phyloP scores from a whole-genome alignment of 2,113 vertebrate genomes.

The Cynopterus brachyotis region DNA sequence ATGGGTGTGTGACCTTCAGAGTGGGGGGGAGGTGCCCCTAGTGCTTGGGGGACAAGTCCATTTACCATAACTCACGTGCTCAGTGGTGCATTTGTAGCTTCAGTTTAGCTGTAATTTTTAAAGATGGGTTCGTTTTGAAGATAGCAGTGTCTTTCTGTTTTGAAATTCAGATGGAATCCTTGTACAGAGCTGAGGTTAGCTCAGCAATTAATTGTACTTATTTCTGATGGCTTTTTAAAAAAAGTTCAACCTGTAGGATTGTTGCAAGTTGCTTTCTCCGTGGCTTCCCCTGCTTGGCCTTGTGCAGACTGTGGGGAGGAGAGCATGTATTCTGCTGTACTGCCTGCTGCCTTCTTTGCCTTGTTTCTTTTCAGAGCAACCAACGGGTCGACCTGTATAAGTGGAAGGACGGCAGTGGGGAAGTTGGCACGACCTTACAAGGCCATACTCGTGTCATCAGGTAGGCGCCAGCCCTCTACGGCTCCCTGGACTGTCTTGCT shows the following conservation, averaged over 20 bases:
- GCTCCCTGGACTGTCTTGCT: neutral
- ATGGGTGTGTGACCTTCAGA: neutral
- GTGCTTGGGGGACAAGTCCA: neutral
- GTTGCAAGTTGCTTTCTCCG: neutral
- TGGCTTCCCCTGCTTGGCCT: neutral
- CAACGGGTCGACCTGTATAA: conserved; percentile 97
- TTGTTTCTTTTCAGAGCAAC: conserved; percentile 90
- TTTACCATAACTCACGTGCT: neutral
- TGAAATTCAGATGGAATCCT: neutral
- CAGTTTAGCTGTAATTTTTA: neutral
- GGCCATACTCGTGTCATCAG: conserved; percentile 99
- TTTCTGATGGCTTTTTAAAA: neutral
- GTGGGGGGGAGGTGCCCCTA: neutral
- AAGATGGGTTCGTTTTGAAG: neutral
- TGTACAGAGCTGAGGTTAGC: neutral
- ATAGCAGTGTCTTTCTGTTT: neutral
- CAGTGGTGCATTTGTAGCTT: neutral
- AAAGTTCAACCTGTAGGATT: neutral
- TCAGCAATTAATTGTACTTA: neutral
- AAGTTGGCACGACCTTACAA: conserved; percentile 93
- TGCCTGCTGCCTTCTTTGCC: neutral
- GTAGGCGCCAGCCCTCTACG: conserved; percentile 72
- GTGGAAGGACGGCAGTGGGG: conserved; percentile 93
- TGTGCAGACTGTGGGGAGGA: neutral
- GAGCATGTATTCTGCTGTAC: neutral